phyloP scores from a whole-genome alignment of 2,797 vertebrate genomes.

The Epinephelus malabaricus region DNA sequence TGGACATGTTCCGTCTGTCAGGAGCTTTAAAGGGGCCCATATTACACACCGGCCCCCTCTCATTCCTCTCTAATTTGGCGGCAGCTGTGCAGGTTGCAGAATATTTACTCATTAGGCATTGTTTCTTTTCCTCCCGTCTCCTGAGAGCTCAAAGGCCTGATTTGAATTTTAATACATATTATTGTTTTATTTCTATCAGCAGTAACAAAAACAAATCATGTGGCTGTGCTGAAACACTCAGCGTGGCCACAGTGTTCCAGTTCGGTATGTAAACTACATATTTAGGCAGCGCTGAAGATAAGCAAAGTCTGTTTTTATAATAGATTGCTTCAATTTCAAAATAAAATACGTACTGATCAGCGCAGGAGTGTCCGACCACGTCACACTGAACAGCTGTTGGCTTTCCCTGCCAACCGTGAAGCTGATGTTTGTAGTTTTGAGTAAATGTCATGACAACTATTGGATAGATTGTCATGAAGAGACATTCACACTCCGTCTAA shows the following conservation, averaged over 20 bases:
- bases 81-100: neutral
- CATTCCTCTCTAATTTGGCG: neutral
- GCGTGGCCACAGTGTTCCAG: neutral
- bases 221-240: too few relatives aligned
- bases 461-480: neutral
- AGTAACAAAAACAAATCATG: neutral
- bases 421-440: too few relatives aligned
- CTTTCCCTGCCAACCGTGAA: too few relatives aligned
- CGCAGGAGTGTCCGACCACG: too few relatives aligned
- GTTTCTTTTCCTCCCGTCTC: neutral
- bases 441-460: neutral
- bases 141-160: neutral
- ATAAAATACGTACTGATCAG: too few relatives aligned
- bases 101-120: neutral
- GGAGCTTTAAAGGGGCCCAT: conserved; percentile 37
- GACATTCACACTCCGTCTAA: too few relatives aligned
- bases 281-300: neutral
- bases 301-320: too few relatives aligned
- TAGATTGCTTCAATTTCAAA: too few relatives aligned
- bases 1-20: conserved; percentile 85
- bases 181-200: neutral
- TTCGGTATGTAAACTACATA: conserved; percentile 8
- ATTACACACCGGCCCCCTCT: neutral
- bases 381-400: too few relatives aligned
- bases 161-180: neutral